These are phyloP conservation scores for Ceratina japonica DNA, from an alignment of 1,140 invertebrate species.

Conservation along the genomic window DNA sequence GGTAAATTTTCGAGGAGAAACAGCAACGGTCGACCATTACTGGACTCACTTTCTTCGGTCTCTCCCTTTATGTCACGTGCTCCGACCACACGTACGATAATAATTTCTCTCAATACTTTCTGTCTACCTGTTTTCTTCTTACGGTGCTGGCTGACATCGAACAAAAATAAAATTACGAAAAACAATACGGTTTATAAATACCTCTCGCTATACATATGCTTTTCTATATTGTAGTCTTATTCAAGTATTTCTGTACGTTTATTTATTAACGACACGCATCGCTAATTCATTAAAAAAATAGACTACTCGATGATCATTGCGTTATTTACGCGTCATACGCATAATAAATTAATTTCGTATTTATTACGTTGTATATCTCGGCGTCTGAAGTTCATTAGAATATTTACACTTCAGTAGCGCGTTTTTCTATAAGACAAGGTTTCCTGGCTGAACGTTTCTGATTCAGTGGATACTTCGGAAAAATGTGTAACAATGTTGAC, in stretches of 20 bases:
- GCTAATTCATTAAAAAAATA: no score
- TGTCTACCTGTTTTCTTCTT: neutral
- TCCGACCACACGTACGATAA: neutral
- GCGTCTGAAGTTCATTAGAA: no score
- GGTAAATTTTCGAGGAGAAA: constrained; percentile 9
- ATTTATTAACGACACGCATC: no score
- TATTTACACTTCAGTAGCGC: no score
- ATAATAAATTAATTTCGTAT: no score
- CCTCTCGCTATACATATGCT: neutral
- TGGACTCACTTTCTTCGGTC: neutral
- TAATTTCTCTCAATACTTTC: neutral
- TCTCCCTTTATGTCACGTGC: neutral
- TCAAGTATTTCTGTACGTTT: no score
- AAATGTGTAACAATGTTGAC: neutral
- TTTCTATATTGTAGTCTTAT: neutral
- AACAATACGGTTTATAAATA: neutral
- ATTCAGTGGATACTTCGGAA: neutral
- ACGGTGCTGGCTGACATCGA: neutral
- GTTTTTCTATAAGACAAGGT: no score
- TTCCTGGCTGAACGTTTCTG: neutral
- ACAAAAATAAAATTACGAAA: neutral
- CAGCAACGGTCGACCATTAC: neutral
- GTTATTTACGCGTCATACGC: no score
- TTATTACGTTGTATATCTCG: no score
- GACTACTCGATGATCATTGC: no score